Evolutionary conservation across 53 echinoderm and acorn worm species (phyloP), one percentile per base, ranked within the genome.

Genomic region (Patiria pectinifera): DNA sequence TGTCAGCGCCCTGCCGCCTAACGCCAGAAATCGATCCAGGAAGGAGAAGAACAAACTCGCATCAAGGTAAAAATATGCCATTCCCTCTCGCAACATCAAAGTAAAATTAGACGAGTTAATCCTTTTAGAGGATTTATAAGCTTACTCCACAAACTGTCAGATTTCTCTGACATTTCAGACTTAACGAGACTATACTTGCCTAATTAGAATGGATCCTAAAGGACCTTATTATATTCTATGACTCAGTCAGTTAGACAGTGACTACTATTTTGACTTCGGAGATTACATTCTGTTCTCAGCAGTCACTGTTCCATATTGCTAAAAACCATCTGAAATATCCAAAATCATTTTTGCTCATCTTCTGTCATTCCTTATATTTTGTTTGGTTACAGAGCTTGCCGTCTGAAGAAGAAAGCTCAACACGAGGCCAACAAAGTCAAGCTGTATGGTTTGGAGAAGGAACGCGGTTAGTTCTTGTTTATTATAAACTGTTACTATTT

Each of bases 401-500:
- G 99, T 22, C 96, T 99, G 77, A 99, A 99, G 93, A 99, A 99
- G 97, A 99, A 99, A 87, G 99, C 99, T 19, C 99, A 99, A 78
- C 99, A 99, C 60, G 99, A 99, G 87, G 97, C 99, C 13, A 99
- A 99, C 94, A 99, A 99, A 89, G 93, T 99, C 83, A 99, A 99
- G 91, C 94, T 97, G 21, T 91, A 87, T 70, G 99, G 97, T 43
- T 87, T 99, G 60, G 93, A 91, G 23, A 95, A 99, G 80, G 99
- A 99, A 89, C 92, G 90, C 69, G 92, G 96, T 96, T 86, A 96
- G 96, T 92, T 13, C 12, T 24, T 23, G 2, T 74, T 35, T 35
- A 35, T 35, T 35, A 35, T 35, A 35, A 35, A 35, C 35, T 35
- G 35, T 35, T 35, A 35, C 35, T 35, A 35, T 35, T 35, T 35